Evolutionary conservation across 2,888 invertebrate genomes (phyloP), one percentile per base, ranked within the genome.

Genomic region (Tenthredo livida): DNA sequence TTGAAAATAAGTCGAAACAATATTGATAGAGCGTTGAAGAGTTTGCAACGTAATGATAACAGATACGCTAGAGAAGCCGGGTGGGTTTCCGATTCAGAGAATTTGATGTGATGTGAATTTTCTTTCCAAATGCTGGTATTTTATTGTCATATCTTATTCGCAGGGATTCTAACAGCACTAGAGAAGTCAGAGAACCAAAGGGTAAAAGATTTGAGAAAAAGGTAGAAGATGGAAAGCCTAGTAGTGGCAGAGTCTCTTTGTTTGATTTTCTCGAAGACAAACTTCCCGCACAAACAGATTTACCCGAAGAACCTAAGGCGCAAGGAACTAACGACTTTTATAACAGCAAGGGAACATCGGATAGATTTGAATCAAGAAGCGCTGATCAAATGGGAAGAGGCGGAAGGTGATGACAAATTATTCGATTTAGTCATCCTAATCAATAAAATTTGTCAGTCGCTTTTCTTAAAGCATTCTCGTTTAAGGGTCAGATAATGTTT

Each of bases 211-310:
- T 90, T 83, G 93, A 92, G 84, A 93, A 92, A 85, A 93, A 92
- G 87, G 95, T 95, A 67, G 95, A 96, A 86, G 94, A 94, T 50
- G 95, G 96, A 9, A 97, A 97, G 92, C 97, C 97, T 0, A 96
- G 97, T 15, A 93, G 92, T 85, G 96, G 96, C 70, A 97, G 96
- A 93, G 96, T 97, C 1, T 97, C 97, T 0, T 93, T 97, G 2
- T 97, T 97, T 92, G 97, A 97, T 92, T 97, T 97, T 91, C 94
- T 97, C 10, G 97, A 97, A 91, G 96, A 97, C 89, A 97, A 97
- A 93, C 93, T 97, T 73, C 96, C 96, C 70, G 94, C 93, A n/a
- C 92, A 93, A 84, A 85, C 94, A 87, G 95, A 95, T 85, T 93
- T 87, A 6, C 54, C 94, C 65, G 95, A 95, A 84, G 94, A 93